Evolutionary conservation across 2,113 vertebrate species (phyloP), one percentile per base, ranked within the genome.

Genomic region (Leptobrachium leishanense): DNA sequence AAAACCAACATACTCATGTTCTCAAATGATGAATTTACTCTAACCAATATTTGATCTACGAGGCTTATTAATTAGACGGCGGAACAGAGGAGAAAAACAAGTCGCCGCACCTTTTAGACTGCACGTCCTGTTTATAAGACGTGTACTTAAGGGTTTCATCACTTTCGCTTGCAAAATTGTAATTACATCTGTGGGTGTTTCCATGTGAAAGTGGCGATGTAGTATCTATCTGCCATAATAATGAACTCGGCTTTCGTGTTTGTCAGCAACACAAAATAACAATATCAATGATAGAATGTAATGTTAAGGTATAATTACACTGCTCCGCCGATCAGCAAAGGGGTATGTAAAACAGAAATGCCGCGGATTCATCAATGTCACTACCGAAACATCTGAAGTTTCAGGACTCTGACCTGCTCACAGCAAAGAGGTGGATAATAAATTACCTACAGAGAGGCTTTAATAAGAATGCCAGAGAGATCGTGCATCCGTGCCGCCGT

Each of bases 341-440:
- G 0, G 84, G 39, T 87, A 82, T 84, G 86, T 77, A 86, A 59
- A 89, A 66, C 46, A 81, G 81, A 89, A 79, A 77, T 44, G 20
- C 13, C 66, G 59, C 59, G 42, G 44, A 77, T 77, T 69, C 75
- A 68, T 77, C 82, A 86, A 84, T 90, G 87, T 82, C 80, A 82
- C 81, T 85, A 86, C 90, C 87, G 41, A 86, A 89, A 82, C 53
- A 81, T 84, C 84, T 83, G 63, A 88, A 83, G 59, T 85, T 87
- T 87, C 72, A 82, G 87, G 72, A 76, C 85, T 90, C 76, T 87
- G 83, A 89, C 84, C 86, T 84, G 85, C 62, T 85, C 84, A 81
- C 88, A 86, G 89, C 87, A 82, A 91, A 83, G 82, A 43, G 83
- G 46, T 53, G 59, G 91, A 88, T 88, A 93, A 91, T 83, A 87